Conservation (phyloP, 2,113 vertebrate species). For the Callipepla squamata region DNA sequence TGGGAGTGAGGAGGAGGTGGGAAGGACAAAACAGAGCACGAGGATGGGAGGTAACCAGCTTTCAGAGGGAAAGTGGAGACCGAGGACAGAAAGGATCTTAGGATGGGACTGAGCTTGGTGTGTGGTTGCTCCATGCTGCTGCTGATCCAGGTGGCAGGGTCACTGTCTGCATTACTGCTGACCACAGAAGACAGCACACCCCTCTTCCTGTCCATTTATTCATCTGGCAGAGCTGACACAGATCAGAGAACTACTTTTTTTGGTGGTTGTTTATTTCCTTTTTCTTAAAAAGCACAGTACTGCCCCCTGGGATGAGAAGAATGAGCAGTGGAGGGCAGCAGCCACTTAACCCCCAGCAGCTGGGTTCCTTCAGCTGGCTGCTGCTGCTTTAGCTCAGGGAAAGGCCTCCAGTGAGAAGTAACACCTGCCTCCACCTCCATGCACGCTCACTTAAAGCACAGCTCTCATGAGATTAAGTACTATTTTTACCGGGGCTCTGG, state of each 20-base stretch:
- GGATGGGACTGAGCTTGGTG: neutral
- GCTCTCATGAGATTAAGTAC: neutral
- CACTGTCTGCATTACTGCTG: too few relatives aligned
- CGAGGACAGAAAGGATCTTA: neutral
- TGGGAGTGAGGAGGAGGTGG: neutral
- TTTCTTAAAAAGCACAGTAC: neutral
- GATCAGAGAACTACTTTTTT: neutral
- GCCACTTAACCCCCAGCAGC: neutral
- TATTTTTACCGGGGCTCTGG: fast-evolving
- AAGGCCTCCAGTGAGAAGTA: neutral
- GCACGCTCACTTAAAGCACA: fast-evolving
- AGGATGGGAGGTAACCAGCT: neutral
- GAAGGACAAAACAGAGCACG: neutral
- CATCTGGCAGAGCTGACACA: neutral
- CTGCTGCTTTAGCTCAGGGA: neutral
- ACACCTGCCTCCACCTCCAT: neutral
- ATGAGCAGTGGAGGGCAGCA: neutral
- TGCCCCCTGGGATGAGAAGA: neutral
- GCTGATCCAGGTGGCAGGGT: neutral
- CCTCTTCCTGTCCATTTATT: neutral
- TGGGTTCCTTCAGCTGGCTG: neutral
- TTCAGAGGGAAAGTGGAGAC: neutral
- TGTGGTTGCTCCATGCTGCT: neutral
- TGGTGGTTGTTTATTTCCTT: neutral
- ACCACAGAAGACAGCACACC: fast-evolving